Evolutionary conservation across 2,888 invertebrate genomes (phyloP), one percentile per base, ranked within the genome.

Genomic region (Drosophila longiperda): DNA sequence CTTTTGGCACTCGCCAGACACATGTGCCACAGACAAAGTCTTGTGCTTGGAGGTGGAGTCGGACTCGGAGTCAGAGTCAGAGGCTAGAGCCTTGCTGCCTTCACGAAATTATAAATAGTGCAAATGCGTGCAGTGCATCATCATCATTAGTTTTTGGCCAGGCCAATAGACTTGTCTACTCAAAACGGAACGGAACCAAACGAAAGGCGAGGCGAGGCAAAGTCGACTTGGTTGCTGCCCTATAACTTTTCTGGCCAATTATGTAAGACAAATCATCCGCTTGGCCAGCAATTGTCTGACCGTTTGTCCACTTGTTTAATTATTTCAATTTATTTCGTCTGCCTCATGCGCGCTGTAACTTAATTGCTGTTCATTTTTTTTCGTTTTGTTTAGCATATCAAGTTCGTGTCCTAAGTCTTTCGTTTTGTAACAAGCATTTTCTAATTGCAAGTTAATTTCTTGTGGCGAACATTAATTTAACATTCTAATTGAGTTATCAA

Each of bases 401-500:
- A 84, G 83, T 83, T 83, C 83, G 83, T 87, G 80, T 83, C 77
- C 85, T 80, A 73, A 87, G 84, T 87, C 87, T 85, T 85, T 75
- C 73, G 78, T 74, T 81, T 77, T 68, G 55, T 66, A 70, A 68
- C 73, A 72, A 71, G 77, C 88, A 89, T 85, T 85, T 89, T 90
- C 87, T 90, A 90, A 90, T 90, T 91, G 90, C 90, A 84, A 90
- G 87, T 90, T 91, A 90, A 90, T 90, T 88, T 90, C 90, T 87
- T 80, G 89, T 87, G 89, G 87, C 87, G 86, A 80, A 91, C 90
- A 90, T 90, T 90, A 90, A 90, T 90, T 90, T 89, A 78, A 87
- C 87, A 91, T 90, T 90, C 91, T 90, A 90, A 90, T 90, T 90
- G 90, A 90, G 90, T 90, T 90, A 91, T 90, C 90, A 91, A 89